These are phyloP conservation scores for Harmothoe impar DNA, from an alignment of 2,888 invertebrate genomes.

Conservation along the genomic window DNA sequence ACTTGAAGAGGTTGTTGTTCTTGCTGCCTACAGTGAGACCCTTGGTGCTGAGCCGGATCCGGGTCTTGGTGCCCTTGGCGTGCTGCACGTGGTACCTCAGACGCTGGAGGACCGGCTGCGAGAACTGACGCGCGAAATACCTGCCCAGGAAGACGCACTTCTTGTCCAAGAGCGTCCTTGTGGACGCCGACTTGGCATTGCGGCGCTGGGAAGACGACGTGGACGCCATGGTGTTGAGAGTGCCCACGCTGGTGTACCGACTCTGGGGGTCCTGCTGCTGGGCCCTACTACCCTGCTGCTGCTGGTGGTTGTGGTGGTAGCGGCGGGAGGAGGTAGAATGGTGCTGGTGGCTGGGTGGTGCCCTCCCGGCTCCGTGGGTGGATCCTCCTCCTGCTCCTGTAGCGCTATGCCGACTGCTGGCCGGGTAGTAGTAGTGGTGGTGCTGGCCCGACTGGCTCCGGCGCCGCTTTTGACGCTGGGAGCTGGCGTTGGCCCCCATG, in stretches of 20 bases:
- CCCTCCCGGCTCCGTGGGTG: neutral
- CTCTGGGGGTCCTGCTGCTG: neutral
- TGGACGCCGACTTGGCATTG: neutral
- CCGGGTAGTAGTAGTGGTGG: neutral
- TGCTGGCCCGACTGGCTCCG: neutral
- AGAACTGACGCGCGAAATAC: slow-evolving; percentile 52
- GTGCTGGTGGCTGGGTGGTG: neutral
- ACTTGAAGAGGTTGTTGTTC: slow-evolving; percentile 1
- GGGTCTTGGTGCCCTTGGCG: slow-evolving; percentile 27
- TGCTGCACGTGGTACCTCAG: slow-evolving; percentile 30
- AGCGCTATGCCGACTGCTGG: neutral
- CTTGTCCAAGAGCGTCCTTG: slow-evolving; percentile 36
- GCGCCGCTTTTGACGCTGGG: neutral
- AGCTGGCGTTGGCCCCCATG: slow-evolving; percentile 36
- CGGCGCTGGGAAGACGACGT: neutral
- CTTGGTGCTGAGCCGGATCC: slow-evolving; percentile 43
- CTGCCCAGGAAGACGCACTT: slow-evolving; percentile 42
- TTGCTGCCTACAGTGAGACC: slow-evolving; percentile 46
- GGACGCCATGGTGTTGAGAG: slow-evolving; percentile 40
- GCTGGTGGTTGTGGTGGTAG: neutral
- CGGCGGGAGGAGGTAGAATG: neutral
- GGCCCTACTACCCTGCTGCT: neutral
- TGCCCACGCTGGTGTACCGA: neutral
- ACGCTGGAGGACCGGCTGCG: slow-evolving; percentile 43
- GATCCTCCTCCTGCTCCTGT: neutral